Conservation (phyloP, 92 coral and sea anemone species). For the Scolanthus callimorphus region DNA sequence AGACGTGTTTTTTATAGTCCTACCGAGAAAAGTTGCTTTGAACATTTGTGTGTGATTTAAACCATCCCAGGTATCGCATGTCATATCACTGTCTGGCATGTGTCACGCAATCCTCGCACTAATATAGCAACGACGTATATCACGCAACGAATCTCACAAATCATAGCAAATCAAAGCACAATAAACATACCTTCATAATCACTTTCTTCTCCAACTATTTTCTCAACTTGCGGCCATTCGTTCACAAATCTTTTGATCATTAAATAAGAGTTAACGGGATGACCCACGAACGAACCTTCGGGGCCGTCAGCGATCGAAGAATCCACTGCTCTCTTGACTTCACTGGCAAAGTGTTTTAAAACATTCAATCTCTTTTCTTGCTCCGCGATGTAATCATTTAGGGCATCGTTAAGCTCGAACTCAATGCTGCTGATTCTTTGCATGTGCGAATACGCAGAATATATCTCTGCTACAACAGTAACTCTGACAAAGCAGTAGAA, state of each 20-base stretch:
- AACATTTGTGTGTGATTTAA: no score
- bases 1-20: no score
- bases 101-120: no score
- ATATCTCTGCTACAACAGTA: slow-evolving; percentile 44
- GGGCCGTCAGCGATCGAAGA: slow-evolving; percentile 35
- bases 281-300: slow-evolving; percentile 45
- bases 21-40: no score
- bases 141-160: not conserved
- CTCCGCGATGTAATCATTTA: slow-evolving; percentile 61
- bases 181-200: slow-evolving; percentile 50
- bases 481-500: not conserved
- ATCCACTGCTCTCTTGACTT: slow-evolving; percentile 50
- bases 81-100: no score
- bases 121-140: no score
- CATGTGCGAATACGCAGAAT: slow-evolving; percentile 83
- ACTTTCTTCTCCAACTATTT: slow-evolving; percentile 31
- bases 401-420: slow-evolving; percentile 67
- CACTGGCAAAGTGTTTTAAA: slow-evolving; percentile 49
- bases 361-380: slow-evolving; percentile 57
- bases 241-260: slow-evolving; percentile 84
- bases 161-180: no score
- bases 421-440: slow-evolving; percentile 69
- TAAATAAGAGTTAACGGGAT: slow-evolving; percentile 82
- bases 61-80: no score
- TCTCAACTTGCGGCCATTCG: slow-evolving; percentile 76